These are phyloP conservation scores for Mallotus villosus DNA, from an alignment of 2,797 vertebrate species.

Conservation along the genomic window DNA sequence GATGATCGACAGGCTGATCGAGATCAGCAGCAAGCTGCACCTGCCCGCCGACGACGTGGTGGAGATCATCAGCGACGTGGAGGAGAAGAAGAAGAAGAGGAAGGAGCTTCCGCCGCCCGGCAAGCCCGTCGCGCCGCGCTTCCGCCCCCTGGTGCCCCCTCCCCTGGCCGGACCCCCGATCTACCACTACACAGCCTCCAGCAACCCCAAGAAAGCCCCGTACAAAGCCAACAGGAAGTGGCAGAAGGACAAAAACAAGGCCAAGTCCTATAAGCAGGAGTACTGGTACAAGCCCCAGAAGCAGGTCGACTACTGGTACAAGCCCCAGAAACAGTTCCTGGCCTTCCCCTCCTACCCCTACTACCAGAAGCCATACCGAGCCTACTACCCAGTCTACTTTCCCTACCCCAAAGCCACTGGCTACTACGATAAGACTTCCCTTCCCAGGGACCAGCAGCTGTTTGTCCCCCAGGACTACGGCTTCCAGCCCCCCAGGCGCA, in stretches of 20 bases:
- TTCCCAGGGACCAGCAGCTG: constrained; percentile 78
- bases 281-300: constrained; percentile 81
- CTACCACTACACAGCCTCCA: constrained; percentile 74
- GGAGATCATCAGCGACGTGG: constrained; percentile 91
- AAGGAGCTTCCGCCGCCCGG: constrained; percentile 25
- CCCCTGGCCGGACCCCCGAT: constrained; percentile 69
- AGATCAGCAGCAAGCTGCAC: constrained; percentile 93
- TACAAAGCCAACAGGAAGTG: constrained; percentile 77
- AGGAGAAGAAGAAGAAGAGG: constrained; percentile 83
- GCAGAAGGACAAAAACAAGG: constrained; percentile 75
- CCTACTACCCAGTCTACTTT: constrained; percentile 80
- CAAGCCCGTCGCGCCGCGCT: constrained; percentile 66
- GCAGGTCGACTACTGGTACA: constrained; percentile 81
- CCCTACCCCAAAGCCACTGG: constrained; percentile 74
- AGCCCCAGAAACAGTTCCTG: constrained; percentile 81
- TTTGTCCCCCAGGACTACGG: constrained; percentile 31
- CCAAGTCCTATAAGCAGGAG: constrained; percentile 77
- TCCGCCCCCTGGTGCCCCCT: constrained; percentile 78
- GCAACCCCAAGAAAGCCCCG: constrained; percentile 72
- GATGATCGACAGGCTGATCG: constrained; percentile 91
- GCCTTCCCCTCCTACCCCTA: constrained; percentile 78
- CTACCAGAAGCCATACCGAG: constrained; percentile 80
- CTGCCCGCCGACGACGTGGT: constrained; percentile 91
- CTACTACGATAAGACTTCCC: constrained; percentile 72
- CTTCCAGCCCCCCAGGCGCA: constrained; percentile 41